Conservation (phyloP, 2,797 vertebrate species). For the Epinephelus coioides region DNA sequence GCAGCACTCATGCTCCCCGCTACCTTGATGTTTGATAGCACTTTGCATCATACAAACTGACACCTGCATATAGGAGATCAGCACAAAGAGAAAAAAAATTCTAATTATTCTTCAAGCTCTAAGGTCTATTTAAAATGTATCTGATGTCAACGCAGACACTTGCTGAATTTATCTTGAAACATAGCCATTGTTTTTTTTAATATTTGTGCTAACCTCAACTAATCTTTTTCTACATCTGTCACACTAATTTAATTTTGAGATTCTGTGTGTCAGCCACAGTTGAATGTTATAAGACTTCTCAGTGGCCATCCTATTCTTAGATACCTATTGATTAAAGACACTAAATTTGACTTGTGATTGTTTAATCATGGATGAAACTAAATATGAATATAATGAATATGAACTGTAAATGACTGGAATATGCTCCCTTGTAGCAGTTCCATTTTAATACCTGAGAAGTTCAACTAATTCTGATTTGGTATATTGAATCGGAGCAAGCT, state of each 20-base stretch:
- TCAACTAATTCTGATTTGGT: conserved; percentile 4
- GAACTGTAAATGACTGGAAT: conserved; percentile 26
- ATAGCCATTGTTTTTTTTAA: conserved; percentile 22
- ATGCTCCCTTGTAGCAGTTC: not conserved
- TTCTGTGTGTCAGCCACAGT: conserved; percentile 7
- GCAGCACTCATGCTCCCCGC: not conserved
- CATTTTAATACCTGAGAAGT: not conserved
- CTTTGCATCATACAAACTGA: not conserved
- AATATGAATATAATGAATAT: conserved; percentile 17
- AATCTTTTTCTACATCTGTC: conserved; percentile 44
- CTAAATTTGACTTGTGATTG: conserved; percentile 23
- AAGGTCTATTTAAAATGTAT: conserved; percentile 14
- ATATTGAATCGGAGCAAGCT: conserved; percentile 2
- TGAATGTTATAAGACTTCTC: conserved; percentile 25
- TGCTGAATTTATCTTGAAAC: conserved; percentile 22
- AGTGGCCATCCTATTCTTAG: conserved; percentile 37
- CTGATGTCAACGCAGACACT: conserved; percentile 17
- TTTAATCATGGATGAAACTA: conserved; percentile 39
- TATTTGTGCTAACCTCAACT: conserved; percentile 28
- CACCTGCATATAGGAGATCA: conserved; percentile 6
- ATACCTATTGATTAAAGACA: conserved; percentile 24
- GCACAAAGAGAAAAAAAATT: not conserved
- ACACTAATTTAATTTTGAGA: conserved; percentile 30
- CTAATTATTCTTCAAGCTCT: conserved; percentile 15
- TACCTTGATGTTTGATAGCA: not conserved